These are phyloP conservation scores for Tonatia bakeri DNA, from an alignment of 2,113 vertebrate species.

Conservation along the genomic window DNA sequence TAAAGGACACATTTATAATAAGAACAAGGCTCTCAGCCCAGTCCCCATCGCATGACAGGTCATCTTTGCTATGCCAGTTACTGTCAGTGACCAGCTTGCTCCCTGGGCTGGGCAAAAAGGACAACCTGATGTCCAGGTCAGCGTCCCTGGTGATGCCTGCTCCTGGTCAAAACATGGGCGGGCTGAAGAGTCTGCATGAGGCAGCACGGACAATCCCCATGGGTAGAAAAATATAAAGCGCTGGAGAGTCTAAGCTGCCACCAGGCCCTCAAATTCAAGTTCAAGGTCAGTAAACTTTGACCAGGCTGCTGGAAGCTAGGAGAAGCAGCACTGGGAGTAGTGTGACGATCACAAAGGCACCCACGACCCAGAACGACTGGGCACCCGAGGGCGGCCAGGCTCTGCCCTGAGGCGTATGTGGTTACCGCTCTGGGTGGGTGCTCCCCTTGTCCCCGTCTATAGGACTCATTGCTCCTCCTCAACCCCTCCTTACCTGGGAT, in stretches of 20 bases:
- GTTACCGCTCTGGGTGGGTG: fast-evolving
- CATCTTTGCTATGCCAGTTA: not conserved
- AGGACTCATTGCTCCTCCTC: not conserved
- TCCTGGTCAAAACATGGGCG: fast-evolving
- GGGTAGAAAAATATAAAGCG: not conserved
- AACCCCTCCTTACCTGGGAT: not conserved
- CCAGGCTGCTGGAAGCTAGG: not conserved
- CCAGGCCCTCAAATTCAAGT: not conserved
- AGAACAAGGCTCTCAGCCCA: not conserved
- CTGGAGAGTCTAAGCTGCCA: not conserved
- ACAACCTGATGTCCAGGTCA: not conserved
- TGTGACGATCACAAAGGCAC: fast-evolving
- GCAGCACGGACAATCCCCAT: not conserved
- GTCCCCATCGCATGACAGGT: not conserved
- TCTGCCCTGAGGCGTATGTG: not conserved
- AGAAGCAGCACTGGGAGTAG: not conserved
- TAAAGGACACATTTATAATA: not conserved
- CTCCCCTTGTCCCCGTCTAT: fast-evolving
- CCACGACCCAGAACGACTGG: fast-evolving
- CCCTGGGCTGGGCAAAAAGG: not conserved
- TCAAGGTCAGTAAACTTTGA: not conserved
- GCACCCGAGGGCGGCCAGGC: fast-evolving
- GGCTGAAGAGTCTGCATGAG: not conserved
- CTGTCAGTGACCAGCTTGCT: fast-evolving
- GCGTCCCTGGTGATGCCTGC: not conserved